phyloP scores from a whole-genome alignment of 2,888 invertebrate genomes.

The Miltochrista miniata region DNA sequence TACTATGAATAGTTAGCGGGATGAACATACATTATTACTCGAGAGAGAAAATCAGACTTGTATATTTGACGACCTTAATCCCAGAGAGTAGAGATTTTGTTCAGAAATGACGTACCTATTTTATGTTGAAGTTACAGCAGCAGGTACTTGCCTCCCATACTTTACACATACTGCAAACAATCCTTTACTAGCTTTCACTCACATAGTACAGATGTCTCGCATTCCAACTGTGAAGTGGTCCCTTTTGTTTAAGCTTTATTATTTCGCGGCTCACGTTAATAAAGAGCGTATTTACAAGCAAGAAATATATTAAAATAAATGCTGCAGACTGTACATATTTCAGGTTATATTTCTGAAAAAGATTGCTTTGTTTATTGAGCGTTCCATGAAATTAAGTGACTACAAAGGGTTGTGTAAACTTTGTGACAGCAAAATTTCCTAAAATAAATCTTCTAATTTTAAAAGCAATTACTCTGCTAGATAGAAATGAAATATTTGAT shows the following conservation, averaged over 20 bases:
- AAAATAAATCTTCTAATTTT: too few species aligned
- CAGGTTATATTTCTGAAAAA: slow-evolving; percentile 17
- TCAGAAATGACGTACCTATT: not conserved
- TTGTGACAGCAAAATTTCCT: not conserved
- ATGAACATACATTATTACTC: too few species aligned
- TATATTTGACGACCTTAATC: too few species aligned
- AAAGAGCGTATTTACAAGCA: slow-evolving; percentile 46
- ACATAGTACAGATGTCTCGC: slow-evolving; percentile 28
- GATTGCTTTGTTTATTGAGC: slow-evolving; percentile 7
- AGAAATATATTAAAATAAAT: slow-evolving; percentile 51
- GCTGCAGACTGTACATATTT: slow-evolving; percentile 16
- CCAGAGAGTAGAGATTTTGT: too few species aligned
- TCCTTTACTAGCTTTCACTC: slow-evolving; percentile 12
- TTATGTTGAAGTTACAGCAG: too few species aligned
- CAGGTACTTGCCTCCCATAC: too few species aligned
- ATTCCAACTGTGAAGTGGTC: slow-evolving; percentile 41
- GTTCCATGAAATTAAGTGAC: not conserved
- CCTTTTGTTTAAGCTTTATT: slow-evolving; percentile 56
- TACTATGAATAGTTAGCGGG: too few species aligned
- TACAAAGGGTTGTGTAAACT: not conserved
- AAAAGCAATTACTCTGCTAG: too few species aligned
- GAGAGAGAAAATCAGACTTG: too few species aligned
- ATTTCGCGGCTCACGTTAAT: slow-evolving; percentile 54
- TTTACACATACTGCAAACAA: slow-evolving; percentile 4
- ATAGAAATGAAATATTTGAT: too few species aligned